Conservation (phyloP, 2,888 invertebrate species). For the Spodoptera picta region DNA sequence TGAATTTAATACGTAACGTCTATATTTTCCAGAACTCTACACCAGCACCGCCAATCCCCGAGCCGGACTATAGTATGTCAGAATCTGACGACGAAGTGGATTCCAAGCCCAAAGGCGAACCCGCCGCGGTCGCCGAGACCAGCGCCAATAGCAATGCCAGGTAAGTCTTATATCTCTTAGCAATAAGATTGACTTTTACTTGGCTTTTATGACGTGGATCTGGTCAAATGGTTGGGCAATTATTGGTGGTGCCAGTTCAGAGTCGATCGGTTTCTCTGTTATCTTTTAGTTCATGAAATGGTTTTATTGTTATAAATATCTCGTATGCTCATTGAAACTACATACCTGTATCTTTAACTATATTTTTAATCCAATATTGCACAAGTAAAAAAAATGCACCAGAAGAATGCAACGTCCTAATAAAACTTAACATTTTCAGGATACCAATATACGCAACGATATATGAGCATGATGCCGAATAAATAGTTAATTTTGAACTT, state of each 20-base stretch:
- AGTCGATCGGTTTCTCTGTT: constrained; percentile 1
- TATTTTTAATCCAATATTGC: constrained; percentile 4
- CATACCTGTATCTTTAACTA: no score
- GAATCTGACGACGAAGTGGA: constrained; percentile 94
- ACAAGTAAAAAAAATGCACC: constrained; percentile 21
- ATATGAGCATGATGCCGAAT: constrained; percentile 77
- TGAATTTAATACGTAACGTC: background rate
- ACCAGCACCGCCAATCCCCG: constrained; percentile 94
- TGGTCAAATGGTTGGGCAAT: constrained; percentile 13
- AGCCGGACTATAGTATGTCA: constrained; percentile 96
- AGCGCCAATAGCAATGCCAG: constrained; percentile 93
- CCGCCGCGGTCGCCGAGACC: constrained; percentile 89
- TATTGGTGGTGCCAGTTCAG: constrained; percentile 1
- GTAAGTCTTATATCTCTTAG: constrained; percentile 54
- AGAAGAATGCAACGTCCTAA: constrained; percentile 41
- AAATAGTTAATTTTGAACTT: constrained; percentile 58
- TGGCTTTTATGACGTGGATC: constrained; percentile 3
- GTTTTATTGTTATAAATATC: no score
- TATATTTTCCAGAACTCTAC: constrained; percentile 79
- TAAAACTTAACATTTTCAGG: constrained; percentile 72
- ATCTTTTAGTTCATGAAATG: background rate
- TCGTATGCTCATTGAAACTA: no score
- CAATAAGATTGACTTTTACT: constrained; percentile 3
- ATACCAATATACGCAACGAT: constrained; percentile 75
- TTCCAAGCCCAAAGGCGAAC: constrained; percentile 88